These are phyloP conservation scores for Argya squamiceps DNA, from an alignment of 2,797 vertebrate species.

Conservation along the genomic window DNA sequence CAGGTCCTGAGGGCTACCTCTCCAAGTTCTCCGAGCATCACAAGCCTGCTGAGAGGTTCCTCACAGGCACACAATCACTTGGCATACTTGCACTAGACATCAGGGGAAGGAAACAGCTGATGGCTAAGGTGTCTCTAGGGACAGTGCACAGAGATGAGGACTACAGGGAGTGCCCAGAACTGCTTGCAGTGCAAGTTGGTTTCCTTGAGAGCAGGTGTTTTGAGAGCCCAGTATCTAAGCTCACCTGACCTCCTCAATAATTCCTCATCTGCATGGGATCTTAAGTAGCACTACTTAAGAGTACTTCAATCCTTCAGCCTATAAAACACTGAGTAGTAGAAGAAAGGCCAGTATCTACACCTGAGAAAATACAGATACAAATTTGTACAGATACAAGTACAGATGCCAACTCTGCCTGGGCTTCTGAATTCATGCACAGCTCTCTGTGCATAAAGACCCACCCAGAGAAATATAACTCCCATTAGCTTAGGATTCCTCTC, in stretches of 20 bases:
- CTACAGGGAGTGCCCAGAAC: neutral
- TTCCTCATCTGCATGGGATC: neutral
- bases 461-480: neutral
- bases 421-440: neutral
- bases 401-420: neutral
- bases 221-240: neutral
- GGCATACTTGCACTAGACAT: neutral
- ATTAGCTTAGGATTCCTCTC: neutral
- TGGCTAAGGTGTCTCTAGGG: neutral
- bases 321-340: neutral
- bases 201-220: neutral
- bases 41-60: neutral
- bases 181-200: neutral
- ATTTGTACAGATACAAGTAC: no score
- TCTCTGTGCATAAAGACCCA: accelerated
- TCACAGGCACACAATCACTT: neutral
- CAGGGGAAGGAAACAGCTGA: neutral
- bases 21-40: accelerated
- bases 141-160: neutral
- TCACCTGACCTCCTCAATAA: neutral
- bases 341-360: neutral
- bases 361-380: neutral
- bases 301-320: neutral
- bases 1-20: neutral
- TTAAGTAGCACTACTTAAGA: neutral